Percentiles rank a stretch among this genome's conserved stretches.
These are phyloP conservation scores for Drosophila nikananu DNA, from an alignment of 1,140 invertebrate species.

Conservation along the genomic window DNA sequence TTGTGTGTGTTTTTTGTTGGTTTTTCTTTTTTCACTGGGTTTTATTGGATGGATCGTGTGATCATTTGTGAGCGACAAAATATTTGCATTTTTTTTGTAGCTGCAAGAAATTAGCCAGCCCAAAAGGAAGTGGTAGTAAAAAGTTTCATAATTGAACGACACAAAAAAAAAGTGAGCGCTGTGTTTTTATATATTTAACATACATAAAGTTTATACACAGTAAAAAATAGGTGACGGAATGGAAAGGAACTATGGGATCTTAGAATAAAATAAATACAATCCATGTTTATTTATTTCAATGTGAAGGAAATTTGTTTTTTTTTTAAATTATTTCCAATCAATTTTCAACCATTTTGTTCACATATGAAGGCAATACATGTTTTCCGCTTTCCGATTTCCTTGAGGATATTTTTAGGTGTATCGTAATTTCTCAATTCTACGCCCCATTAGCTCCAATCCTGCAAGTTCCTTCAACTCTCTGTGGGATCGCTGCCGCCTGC, in stretches of 20 bases:
- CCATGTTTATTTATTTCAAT: too few relatives aligned
- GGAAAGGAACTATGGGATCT: neutral
- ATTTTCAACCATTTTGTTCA: too few relatives aligned
- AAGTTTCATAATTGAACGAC: constrained; percentile 9
- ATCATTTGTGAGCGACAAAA: constrained; percentile 29
- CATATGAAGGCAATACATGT: too few relatives aligned
- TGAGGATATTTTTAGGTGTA: constrained; percentile 1
- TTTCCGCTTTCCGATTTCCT: neutral
- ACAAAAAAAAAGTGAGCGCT: neutral
- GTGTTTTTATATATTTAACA: neutral
- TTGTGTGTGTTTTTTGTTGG: neutral
- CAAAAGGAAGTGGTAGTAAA: constrained; percentile 37
- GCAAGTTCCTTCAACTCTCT: constrained; percentile 48
- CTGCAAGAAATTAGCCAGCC: constrained; percentile 26
- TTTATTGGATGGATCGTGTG: constrained; percentile 30
- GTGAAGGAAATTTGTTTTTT: too few relatives aligned
- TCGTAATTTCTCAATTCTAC: constrained; percentile 19
- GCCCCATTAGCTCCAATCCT: constrained; percentile 34
- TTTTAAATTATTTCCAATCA: too few relatives aligned
- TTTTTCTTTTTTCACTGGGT: neutral
- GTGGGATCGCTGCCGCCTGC: constrained; percentile 24
- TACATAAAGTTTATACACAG: neutral
- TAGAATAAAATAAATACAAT: neutral
- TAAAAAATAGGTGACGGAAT: neutral
- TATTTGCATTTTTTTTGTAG: constrained; percentile 41